These are phyloP conservation scores for Glaucidium brasilianum DNA, from an alignment of 2,113 vertebrate genomes.

Conservation along the genomic window DNA sequence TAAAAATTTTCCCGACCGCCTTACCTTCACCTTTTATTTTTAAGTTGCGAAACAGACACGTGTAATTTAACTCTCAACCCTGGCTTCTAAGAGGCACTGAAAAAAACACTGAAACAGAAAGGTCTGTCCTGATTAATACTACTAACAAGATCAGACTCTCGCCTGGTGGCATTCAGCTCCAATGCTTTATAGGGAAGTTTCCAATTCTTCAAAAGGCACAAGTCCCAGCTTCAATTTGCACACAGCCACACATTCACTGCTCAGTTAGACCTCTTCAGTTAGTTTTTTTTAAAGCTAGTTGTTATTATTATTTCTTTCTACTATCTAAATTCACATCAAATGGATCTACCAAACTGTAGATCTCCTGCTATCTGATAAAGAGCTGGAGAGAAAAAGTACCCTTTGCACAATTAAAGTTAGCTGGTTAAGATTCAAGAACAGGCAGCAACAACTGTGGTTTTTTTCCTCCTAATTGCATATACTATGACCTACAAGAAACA, in stretches of 20 bases:
- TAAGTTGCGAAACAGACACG: not conserved
- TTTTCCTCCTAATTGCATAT: not conserved
- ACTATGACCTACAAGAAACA: constrained; percentile 51
- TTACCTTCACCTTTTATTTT: not conserved
- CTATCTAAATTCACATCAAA: constrained; percentile 26
- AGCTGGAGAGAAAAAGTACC: not conserved
- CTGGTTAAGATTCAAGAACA: not conserved
- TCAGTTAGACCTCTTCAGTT: not conserved
- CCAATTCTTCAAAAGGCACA: not conserved
- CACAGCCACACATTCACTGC: not conserved
- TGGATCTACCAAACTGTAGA: not conserved
- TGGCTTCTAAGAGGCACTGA: not conserved
- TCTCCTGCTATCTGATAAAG: not conserved
- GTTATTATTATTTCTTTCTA: not conserved
- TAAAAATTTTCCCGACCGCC: not conserved
- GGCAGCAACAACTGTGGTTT: not conserved
- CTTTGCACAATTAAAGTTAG: not conserved
- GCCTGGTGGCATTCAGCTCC: not conserved
- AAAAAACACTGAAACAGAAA: not conserved
- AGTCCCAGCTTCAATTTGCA: not conserved
- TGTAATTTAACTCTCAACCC: constrained; percentile 24
- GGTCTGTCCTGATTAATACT: not conserved
- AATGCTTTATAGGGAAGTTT: not conserved
- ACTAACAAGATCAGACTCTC: not conserved
- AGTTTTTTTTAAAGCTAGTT: not conserved